Conservation (phyloP, 35 echinoderm and acorn worm genomes). For the Lytechinus variegatus region DNA sequence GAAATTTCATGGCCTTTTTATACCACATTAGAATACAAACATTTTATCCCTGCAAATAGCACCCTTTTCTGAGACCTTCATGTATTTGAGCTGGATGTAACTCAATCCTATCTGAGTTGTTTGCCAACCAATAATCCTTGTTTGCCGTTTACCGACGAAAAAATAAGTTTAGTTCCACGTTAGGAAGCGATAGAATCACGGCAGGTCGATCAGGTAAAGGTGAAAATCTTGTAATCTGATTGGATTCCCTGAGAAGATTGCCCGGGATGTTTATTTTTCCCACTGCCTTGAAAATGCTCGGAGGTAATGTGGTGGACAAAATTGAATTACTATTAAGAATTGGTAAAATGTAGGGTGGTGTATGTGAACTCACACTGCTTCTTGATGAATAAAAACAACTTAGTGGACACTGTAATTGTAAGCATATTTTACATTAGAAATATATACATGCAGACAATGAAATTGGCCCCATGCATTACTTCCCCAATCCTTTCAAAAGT, state of each 20-base stretch:
- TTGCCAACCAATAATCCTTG: constrained; percentile 45
- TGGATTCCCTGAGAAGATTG: background rate
- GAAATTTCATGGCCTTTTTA: constrained; percentile 23
- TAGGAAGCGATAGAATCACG: background rate
- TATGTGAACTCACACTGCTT: background rate
- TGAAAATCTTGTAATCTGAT: background rate
- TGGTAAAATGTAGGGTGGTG: background rate
- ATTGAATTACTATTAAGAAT: background rate
- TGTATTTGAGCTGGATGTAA: constrained; percentile 26
- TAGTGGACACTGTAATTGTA: background rate
- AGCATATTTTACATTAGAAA: too few species aligned
- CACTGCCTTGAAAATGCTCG: background rate
- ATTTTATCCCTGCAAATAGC: constrained; percentile 52
- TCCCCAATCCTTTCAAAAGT: background rate
- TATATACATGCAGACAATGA: too few species aligned
- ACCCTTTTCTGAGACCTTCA: constrained; percentile 17
- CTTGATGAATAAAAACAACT: background rate
- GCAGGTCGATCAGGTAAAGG: background rate
- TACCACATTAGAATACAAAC: constrained; percentile 44
- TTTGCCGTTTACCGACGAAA: constrained; percentile 15
- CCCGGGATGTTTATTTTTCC: background rate
- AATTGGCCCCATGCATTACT: background rate
- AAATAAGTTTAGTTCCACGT: background rate
- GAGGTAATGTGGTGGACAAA: background rate
- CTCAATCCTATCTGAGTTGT: background rate